Evolutionary conservation across 2,888 invertebrate species (phyloP).

Genomic region (Eulithis testata): DNA sequence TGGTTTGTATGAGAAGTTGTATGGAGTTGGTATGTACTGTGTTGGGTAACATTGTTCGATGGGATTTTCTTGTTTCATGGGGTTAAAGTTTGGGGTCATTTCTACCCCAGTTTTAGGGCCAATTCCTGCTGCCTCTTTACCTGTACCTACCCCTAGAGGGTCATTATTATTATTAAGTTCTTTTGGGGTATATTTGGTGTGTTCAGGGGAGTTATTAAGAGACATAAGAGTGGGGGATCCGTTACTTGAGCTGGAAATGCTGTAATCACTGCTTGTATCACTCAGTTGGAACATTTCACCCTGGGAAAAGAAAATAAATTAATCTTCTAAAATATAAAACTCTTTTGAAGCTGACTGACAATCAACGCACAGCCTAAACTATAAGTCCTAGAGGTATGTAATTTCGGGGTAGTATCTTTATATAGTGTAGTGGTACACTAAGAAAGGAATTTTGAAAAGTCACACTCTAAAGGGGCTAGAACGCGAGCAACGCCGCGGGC

Average conservation of each 20-base stretch:
- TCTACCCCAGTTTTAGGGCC: background rate
- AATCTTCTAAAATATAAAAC: background rate
- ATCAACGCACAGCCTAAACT: no score
- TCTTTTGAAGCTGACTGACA: no score
- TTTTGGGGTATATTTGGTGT: background rate
- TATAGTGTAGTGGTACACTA: no score
- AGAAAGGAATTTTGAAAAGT: no score
- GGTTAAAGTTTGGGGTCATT: background rate
- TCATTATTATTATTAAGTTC: background rate
- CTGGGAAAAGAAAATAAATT: constrained; percentile 3
- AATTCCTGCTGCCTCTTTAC: background rate
- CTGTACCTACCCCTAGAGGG: background rate
- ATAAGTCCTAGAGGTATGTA: no score
- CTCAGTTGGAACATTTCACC: constrained; percentile 9
- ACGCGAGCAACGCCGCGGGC: no score
- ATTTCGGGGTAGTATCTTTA: no score
- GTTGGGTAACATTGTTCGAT: no score
- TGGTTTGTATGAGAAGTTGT: background rate
- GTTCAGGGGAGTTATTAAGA: background rate
- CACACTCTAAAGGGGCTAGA: no score
- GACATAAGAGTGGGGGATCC: background rate
- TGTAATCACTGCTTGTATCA: background rate
- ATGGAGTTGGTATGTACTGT: no score
- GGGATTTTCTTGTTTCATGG: no score
- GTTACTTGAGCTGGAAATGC: background rate